Percentiles rank a stretch among this genome's conserved stretches.
phyloP scores from a whole-genome alignment of 2,888 invertebrate genomes.

The Coelogynopora nodosa region DNA sequence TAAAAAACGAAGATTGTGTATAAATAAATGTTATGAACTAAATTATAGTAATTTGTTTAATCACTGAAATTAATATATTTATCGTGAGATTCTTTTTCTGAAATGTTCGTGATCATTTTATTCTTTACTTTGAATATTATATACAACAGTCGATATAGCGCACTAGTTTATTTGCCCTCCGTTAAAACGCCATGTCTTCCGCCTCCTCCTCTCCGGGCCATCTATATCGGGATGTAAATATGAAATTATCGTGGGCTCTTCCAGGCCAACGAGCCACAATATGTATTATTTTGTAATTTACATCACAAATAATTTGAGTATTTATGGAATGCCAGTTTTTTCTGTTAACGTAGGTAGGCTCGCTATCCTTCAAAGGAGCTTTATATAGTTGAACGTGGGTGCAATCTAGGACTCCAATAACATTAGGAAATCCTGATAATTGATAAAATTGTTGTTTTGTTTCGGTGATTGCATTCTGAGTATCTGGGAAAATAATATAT shows the following conservation, averaged over 20 bases:
- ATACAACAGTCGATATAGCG: too few relatives aligned
- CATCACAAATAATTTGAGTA: slow-evolving; percentile 27
- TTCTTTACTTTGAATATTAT: too few relatives aligned
- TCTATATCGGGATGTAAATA: slow-evolving; percentile 9
- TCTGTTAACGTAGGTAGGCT: slow-evolving; percentile 2
- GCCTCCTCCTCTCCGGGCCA: too few relatives aligned
- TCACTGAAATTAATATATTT: too few relatives aligned
- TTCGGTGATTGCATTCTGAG: not conserved
- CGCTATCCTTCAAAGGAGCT: slow-evolving; percentile 25
- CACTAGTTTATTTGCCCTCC: too few relatives aligned
- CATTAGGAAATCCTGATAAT: slow-evolving; percentile 17
- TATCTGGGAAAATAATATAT: slow-evolving; percentile 13
- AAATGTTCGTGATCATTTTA: too few relatives aligned
- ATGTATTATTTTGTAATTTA: slow-evolving; percentile 17
- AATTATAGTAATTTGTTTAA: too few relatives aligned
- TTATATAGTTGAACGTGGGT: slow-evolving; percentile 8
- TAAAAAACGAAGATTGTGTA: too few relatives aligned
- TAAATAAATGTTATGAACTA: too few relatives aligned
- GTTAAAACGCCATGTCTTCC: too few relatives aligned
- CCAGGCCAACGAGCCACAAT: slow-evolving; percentile 24
- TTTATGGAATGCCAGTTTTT: slow-evolving; percentile 20
- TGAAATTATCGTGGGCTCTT: not conserved
- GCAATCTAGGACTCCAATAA: slow-evolving; percentile 5
- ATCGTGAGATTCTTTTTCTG: too few relatives aligned
- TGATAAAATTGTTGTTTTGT: not conserved